Percentiles rank a stretch among this genome's conserved stretches.
Conservation (phyloP, 2,888 invertebrate species). For the Netelia melanura region DNA sequence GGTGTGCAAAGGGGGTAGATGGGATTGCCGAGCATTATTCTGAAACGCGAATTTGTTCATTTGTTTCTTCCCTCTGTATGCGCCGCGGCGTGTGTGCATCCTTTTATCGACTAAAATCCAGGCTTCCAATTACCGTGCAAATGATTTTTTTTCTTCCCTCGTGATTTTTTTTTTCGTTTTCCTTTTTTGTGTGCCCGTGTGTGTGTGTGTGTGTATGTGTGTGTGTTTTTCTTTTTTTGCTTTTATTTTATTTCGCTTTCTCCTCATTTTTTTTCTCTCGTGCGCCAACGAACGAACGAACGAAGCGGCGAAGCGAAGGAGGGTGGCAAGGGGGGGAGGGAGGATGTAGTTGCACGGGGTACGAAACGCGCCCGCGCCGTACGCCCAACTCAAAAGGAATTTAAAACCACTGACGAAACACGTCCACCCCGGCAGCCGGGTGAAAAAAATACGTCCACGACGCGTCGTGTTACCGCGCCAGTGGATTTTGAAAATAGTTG, state of each 20-base stretch:
- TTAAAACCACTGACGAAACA: conserved; percentile 80
- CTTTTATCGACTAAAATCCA: conserved; percentile 85
- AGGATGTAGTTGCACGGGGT: conserved; percentile 68
- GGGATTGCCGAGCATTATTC: conserved; percentile 85
- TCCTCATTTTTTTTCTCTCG: conserved; percentile 68
- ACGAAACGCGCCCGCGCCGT: conserved; percentile 71
- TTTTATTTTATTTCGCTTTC: conserved; percentile 27
- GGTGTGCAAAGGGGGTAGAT: conserved; percentile 79
- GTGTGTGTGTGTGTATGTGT: conserved; percentile 69
- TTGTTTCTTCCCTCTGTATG: conserved; percentile 85
- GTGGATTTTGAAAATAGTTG: conserved; percentile 73
- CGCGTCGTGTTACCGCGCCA: conserved; percentile 78
- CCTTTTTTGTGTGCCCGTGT: conserved; percentile 74
- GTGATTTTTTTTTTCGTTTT: conserved; percentile 72
- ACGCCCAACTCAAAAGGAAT: conserved; percentile 83
- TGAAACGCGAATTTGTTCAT: conserved; percentile 85
- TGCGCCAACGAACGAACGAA: conserved; percentile 65
- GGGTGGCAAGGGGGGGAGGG: conserved; percentile 67
- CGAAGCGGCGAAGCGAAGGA: conserved; percentile 69
- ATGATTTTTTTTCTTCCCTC: conserved; percentile 81
- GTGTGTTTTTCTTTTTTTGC: conserved; percentile 59
- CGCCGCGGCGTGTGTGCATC: conserved; percentile 84
- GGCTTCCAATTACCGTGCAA: conserved; percentile 85
- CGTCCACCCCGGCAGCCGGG: conserved; percentile 51
- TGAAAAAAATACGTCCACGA: conserved; percentile 74